Base-by-base conservation (phyloP, 2,888 invertebrate species). In the Thereva nobilitata region DNA sequence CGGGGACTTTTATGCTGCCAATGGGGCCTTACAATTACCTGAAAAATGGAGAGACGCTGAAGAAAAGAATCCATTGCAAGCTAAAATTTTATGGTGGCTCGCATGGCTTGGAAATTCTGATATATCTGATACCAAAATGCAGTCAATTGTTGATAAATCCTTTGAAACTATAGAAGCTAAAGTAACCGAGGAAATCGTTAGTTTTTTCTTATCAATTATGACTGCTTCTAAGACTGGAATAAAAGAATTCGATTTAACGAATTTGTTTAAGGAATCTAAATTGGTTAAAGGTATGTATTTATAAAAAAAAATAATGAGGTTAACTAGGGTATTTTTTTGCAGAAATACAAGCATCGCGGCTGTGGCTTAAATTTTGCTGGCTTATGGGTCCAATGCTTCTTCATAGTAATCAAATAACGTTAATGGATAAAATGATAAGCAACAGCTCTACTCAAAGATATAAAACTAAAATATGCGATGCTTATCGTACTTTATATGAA, bases 241-340 rank as follows among this genome's bases (percentile, higher is more conserved):
- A 53, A 88, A 89, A 23, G 91, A 92, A 75, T 89, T 89, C 4
- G 94, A 95, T 82, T 89, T 92, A 78, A 81, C 91, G 74, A 91
- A 89, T 66, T 67, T 70, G 67, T 69, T 70, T 67, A 68, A 71
- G 63, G 71, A 73, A 66, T 70, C 70, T 42, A 61, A 40, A 8
- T 12, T 50, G 12, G 12, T 40, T 38, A 64, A 54, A 55, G 64
- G 64, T 55, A 64, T 1, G 6, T 35, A 12, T 50, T 12, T 50
- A 59, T 8, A 6, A 4, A 35, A 45, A 1, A 35, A 9, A 9
- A 8, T 49, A 8, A 37, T n/a, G n/a, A 7, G 12, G 8, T 65
- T 34, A 34, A 8, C 35, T 9, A 1, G 4, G 38, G 6, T 41
- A 45, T n/a, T 8, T 1, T 59, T 9, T 67, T 59, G 37, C 44